Evolutionary conservation across 1,140 invertebrate species (phyloP).

Genomic region (Drosophila equinoxialis): DNA sequence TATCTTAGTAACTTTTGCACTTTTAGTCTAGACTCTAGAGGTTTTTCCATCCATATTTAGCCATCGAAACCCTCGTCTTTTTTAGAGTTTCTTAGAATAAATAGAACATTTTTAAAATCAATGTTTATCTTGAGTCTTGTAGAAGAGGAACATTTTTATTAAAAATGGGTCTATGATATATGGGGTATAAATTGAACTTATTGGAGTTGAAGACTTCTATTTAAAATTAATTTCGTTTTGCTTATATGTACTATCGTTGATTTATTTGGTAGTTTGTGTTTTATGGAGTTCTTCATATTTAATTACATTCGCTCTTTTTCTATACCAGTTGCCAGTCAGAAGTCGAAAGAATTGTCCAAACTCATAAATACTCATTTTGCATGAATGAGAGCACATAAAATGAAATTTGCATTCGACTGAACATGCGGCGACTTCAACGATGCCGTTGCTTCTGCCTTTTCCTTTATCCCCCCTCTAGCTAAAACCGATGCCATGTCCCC

Average conservation of each 20-base stretch:
- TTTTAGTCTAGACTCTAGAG: too few relatives aligned
- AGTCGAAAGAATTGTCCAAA: constrained; percentile 11
- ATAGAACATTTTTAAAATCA: too few relatives aligned
- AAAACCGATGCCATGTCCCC: constrained; percentile 3
- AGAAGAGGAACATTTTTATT: too few relatives aligned
- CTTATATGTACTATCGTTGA: background rate
- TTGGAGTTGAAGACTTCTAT: background rate
- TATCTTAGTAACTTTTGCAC: too few relatives aligned
- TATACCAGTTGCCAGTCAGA: background rate
- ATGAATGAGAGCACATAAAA: constrained; percentile 76
- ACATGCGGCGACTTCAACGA: constrained; percentile 37
- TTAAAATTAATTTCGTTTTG: background rate
- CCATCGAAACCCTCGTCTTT: too few relatives aligned
- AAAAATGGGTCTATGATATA: too few relatives aligned
- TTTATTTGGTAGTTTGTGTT: background rate
- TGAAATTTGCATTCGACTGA: constrained; percentile 77
- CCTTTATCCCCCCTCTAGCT: background rate
- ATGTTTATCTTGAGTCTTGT: too few relatives aligned
- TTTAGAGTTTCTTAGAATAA: too few relatives aligned
- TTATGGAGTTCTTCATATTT: background rate
- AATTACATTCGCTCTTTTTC: background rate
- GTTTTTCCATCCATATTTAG: too few relatives aligned
- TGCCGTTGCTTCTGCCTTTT: background rate
- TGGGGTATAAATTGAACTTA: too few relatives aligned
- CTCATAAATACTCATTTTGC: constrained; percentile 74